Percentiles rank a stretch among this genome's conserved stretches.
Evolutionary conservation across 2,797 vertebrate genomes (phyloP).

Genomic region (Stomatorhinus walkeri): DNA sequence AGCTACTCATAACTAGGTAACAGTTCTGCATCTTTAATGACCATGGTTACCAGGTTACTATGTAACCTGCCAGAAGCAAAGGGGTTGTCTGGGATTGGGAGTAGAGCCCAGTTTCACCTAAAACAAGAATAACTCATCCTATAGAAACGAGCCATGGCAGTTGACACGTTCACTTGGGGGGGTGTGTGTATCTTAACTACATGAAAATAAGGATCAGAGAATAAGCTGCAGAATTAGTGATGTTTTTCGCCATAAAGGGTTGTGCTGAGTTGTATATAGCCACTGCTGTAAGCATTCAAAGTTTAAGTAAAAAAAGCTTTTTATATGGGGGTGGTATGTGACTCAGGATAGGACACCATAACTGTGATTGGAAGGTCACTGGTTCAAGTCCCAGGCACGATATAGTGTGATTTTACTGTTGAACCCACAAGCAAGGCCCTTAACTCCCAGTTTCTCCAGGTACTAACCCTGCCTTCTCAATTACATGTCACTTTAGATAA

Average conservation of each 20-base stretch:
- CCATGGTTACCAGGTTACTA: not conserved
- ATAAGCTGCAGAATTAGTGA: not conserved
- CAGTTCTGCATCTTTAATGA: not conserved
- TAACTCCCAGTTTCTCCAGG: not conserved
- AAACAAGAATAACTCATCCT: not conserved
- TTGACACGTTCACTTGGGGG: not conserved
- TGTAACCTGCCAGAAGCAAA: not conserved
- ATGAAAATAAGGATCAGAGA: not conserved
- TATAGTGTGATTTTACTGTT: not conserved
- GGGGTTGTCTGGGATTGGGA: not conserved
- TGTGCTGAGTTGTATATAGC: not conserved
- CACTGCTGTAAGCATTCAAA: not conserved
- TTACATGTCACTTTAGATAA: not conserved
- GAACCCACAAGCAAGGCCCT: not conserved
- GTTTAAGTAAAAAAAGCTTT: not conserved
- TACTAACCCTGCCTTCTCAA: not conserved
- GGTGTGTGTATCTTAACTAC: not conserved
- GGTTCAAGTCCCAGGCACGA: not conserved
- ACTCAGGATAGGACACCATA: not conserved
- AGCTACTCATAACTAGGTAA: not conserved
- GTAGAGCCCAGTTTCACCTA: not conserved
- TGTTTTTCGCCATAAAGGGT: not conserved
- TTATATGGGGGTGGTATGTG: not conserved
- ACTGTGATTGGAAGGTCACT: not conserved
- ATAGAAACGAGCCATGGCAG: not conserved